A percentile compares a stretch with the other conserved stretches of the same genome.
Evolutionary conservation across 2,797 vertebrate genomes (phyloP).

Genomic region (Clarias fuscus): DNA sequence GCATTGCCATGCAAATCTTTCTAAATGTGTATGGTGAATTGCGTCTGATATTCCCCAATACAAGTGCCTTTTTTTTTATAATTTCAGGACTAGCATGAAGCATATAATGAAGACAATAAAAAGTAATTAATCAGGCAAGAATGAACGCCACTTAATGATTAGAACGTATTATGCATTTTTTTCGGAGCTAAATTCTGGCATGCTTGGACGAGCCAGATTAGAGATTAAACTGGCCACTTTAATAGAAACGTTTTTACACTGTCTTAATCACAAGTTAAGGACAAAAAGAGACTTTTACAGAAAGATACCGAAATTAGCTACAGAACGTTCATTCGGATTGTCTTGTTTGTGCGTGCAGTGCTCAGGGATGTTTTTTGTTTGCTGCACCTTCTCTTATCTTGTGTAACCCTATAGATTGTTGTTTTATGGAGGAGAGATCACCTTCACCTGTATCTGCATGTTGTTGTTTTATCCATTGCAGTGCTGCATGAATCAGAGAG

Average conservation of each 20-base stretch:
- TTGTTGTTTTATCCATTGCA: not conserved
- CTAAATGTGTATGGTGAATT: not conserved
- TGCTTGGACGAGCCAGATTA: not conserved
- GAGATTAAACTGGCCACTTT: not conserved
- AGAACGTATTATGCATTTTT: not conserved
- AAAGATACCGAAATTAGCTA: not conserved
- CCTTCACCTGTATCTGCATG: not conserved
- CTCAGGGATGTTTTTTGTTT: not conserved
- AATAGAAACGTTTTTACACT: not conserved
- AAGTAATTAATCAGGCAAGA: constrained; percentile 12
- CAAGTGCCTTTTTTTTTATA: constrained; percentile 7
- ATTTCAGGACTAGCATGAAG: constrained; percentile 17
- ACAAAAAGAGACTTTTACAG: not conserved
- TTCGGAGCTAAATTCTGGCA: not conserved
- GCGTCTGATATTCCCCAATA: not conserved
- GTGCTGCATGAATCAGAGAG: not conserved
- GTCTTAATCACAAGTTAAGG: not conserved
- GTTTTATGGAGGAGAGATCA: not conserved
- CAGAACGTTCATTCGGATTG: not conserved
- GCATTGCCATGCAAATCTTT: not conserved
- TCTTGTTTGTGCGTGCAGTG: not conserved
- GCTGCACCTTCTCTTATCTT: not conserved
- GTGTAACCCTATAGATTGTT: not conserved
- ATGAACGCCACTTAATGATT: constrained; percentile 4
- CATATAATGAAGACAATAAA: constrained; percentile 20